phyloP scores from a whole-genome alignment of 1,140 invertebrate genomes.

The Ips nitidus region DNA sequence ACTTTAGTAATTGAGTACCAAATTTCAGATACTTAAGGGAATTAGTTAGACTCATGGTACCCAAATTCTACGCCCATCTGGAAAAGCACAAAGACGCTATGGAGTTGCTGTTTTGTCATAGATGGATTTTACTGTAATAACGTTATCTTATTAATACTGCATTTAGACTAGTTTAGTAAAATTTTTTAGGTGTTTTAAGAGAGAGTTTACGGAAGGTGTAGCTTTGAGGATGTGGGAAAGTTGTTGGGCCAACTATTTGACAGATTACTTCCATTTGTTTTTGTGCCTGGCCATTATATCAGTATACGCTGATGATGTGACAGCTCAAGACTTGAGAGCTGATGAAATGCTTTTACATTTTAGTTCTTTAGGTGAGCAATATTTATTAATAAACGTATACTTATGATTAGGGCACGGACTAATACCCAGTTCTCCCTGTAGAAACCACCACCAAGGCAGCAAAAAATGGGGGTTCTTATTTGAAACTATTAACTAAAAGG shows the following conservation, averaged over 20 bases:
- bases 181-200: conserved; percentile 73
- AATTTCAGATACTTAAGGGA: conserved; percentile 70
- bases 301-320: conserved; percentile 90
- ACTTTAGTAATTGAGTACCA: not conserved
- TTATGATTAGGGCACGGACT: not conserved
- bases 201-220: conserved; percentile 85
- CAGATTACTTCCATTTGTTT: conserved; percentile 91
- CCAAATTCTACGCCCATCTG: conserved; percentile 84
- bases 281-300: conserved; percentile 87
- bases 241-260: conserved; percentile 92
- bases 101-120: conserved; percentile 87
- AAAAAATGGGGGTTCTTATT: not conserved
- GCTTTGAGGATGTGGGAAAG: conserved; percentile 91
- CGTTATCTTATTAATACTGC: not conserved
- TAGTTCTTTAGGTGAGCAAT: conserved; percentile 71
- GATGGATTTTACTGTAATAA: conserved; percentile 88
- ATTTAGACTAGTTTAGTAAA: conserved; percentile 7
- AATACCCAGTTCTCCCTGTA: not conserved
- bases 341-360: conserved; percentile 95
- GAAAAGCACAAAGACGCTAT: conserved; percentile 79
- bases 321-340: conserved; percentile 83
- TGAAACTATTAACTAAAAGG: too few relatives aligned
- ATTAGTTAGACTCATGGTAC: conserved; percentile 82
- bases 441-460: not conserved
- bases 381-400: not conserved